Percentiles rank a stretch among this genome's conserved stretches.
These are phyloP conservation scores for Gymnopithys bicolor DNA, from an alignment of 2,797 vertebrate genomes.

Conservation along the genomic window DNA sequence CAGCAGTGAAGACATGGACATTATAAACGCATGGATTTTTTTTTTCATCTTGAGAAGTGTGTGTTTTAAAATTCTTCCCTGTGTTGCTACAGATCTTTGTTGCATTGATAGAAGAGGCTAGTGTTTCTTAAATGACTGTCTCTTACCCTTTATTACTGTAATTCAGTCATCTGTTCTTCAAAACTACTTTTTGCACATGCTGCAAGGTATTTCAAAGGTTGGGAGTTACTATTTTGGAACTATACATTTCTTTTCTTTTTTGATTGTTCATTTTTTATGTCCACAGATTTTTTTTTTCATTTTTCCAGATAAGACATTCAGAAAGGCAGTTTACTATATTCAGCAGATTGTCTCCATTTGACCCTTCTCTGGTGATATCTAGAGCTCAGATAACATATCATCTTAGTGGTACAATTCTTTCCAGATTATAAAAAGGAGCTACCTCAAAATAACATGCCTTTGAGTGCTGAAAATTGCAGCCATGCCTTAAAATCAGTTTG, in stretches of 20 bases:
- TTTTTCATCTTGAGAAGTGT: not conserved
- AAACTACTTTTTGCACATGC: not conserved
- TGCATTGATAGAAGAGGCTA: not conserved
- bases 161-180: not conserved
- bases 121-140: not conserved
- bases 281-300: not conserved
- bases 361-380: not conserved
- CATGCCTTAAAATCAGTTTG: not conserved
- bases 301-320: not conserved
- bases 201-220: not conserved
- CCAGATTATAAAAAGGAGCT: not conserved
- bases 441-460: not conserved
- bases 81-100: not conserved
- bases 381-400: not conserved
- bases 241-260: not conserved
- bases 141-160: not conserved
- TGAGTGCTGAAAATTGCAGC: not conserved
- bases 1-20: not conserved
- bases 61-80: not conserved
- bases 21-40: not conserved
- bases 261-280: not conserved
- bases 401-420: not conserved
- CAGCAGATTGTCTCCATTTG: not conserved
- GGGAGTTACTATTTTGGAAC: not conserved
- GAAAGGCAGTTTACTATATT: not conserved